Evolutionary conservation across 2,888 invertebrate genomes (phyloP).

Genomic region (Dynastes hyllus): DNA sequence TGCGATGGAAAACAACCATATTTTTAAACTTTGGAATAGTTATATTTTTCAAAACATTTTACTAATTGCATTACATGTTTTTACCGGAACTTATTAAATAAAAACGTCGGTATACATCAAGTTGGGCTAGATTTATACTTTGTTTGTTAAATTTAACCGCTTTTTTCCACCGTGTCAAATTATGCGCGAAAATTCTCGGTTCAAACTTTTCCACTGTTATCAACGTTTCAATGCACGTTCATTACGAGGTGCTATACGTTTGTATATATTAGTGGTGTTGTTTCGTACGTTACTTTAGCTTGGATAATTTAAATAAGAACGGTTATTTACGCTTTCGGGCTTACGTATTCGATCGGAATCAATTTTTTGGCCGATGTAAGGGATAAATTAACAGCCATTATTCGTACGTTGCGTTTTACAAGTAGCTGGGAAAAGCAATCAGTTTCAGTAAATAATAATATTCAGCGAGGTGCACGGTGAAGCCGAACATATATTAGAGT

Average conservation of each 20-base stretch:
- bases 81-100: constrained; percentile 52
- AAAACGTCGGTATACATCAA: constrained; percentile 42
- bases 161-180: constrained; percentile 37
- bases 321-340: constrained; percentile 1
- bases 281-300: background rate
- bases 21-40: constrained; percentile 47
- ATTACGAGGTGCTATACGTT: constrained; percentile 18
- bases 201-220: constrained; percentile 27
- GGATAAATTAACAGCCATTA: constrained; percentile 43
- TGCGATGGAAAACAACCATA: constrained; percentile 49
- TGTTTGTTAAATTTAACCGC: constrained; percentile 34
- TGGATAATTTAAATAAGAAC: constrained; percentile 39
- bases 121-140: constrained; percentile 36
- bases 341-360: constrained; percentile 18
- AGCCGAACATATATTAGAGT: constrained; percentile 71
- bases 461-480: constrained; percentile 66
- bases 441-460: constrained; percentile 70
- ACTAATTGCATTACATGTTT: constrained; percentile 52
- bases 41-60: constrained; percentile 50
- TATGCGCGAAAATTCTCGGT: constrained; percentile 40
- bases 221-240: constrained; percentile 20
- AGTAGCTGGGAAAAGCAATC: constrained; percentile 63
- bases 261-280: background rate
- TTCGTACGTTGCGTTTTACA: constrained; percentile 47
- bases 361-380: constrained; percentile 28